phyloP scores from a whole-genome alignment of 2,797 vertebrate species.

The Oreochromis mossambicus region DNA sequence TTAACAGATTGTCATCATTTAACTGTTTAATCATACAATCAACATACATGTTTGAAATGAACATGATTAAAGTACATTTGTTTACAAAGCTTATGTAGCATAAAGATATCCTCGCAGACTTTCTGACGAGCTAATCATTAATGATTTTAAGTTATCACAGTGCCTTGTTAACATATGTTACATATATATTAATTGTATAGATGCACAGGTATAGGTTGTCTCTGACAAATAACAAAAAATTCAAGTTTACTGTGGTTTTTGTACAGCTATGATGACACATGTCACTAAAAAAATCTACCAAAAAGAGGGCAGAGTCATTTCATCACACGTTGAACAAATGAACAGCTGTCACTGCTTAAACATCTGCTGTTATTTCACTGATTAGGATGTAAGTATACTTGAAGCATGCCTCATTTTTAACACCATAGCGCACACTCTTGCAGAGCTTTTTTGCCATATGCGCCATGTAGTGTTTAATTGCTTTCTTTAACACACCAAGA shows the following conservation, averaged over 20 bases:
- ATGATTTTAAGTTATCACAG: neutral
- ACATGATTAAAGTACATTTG: slow-evolving; percentile 1
- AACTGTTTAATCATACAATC: neutral
- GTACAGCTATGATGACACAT: neutral
- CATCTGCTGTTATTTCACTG: neutral
- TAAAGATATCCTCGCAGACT: neutral
- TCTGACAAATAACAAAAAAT: neutral
- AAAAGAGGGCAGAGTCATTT: neutral
- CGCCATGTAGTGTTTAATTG: neutral
- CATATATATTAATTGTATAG: neutral
- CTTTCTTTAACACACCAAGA: neutral
- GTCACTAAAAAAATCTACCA: neutral
- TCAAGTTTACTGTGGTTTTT: neutral
- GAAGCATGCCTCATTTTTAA: neutral
- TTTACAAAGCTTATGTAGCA: neutral
- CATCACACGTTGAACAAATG: neutral
- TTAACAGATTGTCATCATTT: no score
- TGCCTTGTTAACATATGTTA: neutral
- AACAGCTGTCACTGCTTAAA: slow-evolving; percentile 2
- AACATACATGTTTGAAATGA: neutral
- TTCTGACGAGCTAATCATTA: neutral
- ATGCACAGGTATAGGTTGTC: neutral
- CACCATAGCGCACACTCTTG: neutral
- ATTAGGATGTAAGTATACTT: neutral
- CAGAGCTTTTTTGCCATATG: neutral